phyloP scores from a whole-genome alignment of 2,888 invertebrate genomes.

The Drosophila putrida region DNA sequence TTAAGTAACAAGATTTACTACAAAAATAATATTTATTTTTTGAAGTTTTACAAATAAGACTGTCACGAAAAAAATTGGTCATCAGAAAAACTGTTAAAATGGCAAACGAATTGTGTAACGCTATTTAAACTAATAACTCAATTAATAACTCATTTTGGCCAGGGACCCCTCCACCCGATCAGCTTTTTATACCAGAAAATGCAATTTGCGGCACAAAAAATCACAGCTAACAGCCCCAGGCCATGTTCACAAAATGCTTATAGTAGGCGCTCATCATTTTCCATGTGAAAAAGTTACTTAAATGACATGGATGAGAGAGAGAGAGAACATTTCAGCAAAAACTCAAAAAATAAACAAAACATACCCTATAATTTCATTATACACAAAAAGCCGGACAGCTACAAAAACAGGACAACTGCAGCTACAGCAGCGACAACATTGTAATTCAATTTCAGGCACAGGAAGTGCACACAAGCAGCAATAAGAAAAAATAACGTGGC shows the following conservation, averaged over 20 bases:
- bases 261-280: conserved; percentile 54
- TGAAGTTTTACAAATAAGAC: not conserved
- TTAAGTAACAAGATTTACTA: not conserved
- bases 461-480: conserved; percentile 62
- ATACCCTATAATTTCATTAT: conserved; percentile 68
- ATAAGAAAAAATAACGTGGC: conserved; percentile 34
- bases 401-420: conserved; percentile 45
- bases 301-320: conserved; percentile 22
- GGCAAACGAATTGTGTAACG: conserved; percentile 33
- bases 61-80: not conserved
- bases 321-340: not conserved
- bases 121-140: conserved; percentile 71
- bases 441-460: conserved; percentile 71
- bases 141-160: conserved; percentile 74
- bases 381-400: conserved; percentile 43
- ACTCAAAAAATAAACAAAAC: conserved; percentile 39
- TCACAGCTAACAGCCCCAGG: conserved; percentile 14
- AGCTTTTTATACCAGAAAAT: conserved; percentile 52
- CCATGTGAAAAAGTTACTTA: conserved; percentile 61
- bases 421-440: conserved; percentile 65
- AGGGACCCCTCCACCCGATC: conserved; percentile 15
- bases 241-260: conserved; percentile 29
- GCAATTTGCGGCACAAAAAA: conserved; percentile 54
- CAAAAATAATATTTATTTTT: not conserved
- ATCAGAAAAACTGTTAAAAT: conserved; percentile 15